These are phyloP conservation scores for Prietella phreatophila DNA, from an alignment of 2,113 vertebrate genomes.

Conservation along the genomic window DNA sequence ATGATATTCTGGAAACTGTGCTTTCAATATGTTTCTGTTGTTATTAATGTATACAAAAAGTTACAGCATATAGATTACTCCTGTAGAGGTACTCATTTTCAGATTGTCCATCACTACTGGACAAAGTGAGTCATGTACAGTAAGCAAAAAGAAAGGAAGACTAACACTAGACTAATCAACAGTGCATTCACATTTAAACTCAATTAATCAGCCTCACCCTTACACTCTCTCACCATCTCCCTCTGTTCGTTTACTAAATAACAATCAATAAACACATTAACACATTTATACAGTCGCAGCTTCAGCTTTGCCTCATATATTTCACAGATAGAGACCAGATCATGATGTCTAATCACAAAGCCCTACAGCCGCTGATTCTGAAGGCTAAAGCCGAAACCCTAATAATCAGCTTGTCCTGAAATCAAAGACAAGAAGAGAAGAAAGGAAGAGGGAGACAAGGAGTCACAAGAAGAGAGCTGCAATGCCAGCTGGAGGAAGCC, in stretches of 20 bases:
- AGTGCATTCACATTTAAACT: neutral
- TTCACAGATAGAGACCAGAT: neutral
- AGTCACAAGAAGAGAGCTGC: neutral
- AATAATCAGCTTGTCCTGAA: conserved; percentile 7
- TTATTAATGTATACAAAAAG: neutral
- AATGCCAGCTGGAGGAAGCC: conserved; percentile 31
- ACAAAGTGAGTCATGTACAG: neutral
- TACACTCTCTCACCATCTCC: neutral
- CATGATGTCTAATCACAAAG: neutral
- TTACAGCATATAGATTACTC: neutral
- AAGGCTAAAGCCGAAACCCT: neutral
- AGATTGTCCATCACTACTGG: neutral
- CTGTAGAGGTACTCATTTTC: neutral
- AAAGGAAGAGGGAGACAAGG: neutral
- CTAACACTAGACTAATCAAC: neutral
- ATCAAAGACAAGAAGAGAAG: conserved; percentile 10
- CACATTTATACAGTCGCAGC: neutral
- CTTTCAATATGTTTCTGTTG: neutral
- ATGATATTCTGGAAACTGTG: neutral
- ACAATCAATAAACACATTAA: neutral
- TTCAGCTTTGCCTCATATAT: neutral
- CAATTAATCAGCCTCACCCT: neutral
- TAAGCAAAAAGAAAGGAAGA: neutral
- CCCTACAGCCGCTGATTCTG: conserved; percentile 3
- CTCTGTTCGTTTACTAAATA: conserved; percentile 1